Conservation (phyloP, 2,113 vertebrate genomes). For the Dascyllus trimaculatus region DNA sequence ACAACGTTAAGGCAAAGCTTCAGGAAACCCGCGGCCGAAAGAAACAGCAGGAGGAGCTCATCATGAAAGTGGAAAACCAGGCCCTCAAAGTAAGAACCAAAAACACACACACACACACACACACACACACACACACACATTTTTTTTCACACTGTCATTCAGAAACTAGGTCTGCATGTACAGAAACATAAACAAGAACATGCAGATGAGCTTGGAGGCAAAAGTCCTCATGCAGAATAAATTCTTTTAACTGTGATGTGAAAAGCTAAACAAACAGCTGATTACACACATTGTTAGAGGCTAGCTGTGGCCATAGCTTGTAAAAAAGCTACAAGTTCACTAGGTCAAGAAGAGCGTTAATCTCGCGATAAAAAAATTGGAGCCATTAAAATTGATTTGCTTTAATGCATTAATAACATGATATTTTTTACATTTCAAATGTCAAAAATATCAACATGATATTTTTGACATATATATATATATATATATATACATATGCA, state of each 20-base stretch:
- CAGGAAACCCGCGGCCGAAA: conserved; percentile 95
- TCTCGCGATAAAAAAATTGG: too few species aligned
- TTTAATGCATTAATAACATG: too few species aligned
- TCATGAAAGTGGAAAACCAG: conserved; percentile 98
- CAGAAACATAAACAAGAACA: conserved; percentile 45
- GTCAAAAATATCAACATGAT: too few species aligned
- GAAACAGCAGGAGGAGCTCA: conserved; percentile 97
- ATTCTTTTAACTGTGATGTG: conserved; percentile 32
- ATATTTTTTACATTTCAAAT: too few species aligned
- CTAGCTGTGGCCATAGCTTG: too few species aligned
- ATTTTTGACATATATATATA: too few species aligned
- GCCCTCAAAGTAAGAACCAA: conserved; percentile 92
- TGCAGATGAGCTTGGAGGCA: conserved; percentile 38
- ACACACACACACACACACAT: conserved; percentile 4
- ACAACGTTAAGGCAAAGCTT: conserved; percentile 92
- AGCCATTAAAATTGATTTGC: too few species aligned
- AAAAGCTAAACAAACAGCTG: conserved; percentile 47
- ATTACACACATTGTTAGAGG: conserved; percentile 37
- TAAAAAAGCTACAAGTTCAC: too few species aligned
- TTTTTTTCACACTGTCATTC: background rate
- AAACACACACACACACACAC: conserved; percentile 1
- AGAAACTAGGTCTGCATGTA: conserved; percentile 51
- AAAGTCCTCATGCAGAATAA: conserved; percentile 46
- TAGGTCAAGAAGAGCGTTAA: too few species aligned
- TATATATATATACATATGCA: too few species aligned